A percentile compares a stretch with the other conserved stretches of the same genome.
phyloP scores from a whole-genome alignment of 2,113 vertebrate genomes.

The Chaetura pelagica region DNA sequence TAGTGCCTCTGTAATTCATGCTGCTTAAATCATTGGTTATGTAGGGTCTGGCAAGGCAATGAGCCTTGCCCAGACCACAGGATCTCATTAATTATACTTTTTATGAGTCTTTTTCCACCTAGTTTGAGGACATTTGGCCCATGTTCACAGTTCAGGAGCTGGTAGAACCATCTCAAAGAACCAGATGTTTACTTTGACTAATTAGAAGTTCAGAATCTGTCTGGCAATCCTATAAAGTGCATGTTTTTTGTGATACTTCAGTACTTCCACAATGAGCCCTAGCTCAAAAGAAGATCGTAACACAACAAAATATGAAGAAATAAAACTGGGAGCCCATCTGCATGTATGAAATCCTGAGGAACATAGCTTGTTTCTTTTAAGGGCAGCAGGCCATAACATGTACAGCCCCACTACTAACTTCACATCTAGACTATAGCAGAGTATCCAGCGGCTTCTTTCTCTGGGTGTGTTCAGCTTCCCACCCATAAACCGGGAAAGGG shows the following conservation, averaged over 20 bases:
- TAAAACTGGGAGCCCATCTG: neutral
- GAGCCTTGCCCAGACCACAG: neutral
- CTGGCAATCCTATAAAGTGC: neutral
- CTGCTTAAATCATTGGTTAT: neutral
- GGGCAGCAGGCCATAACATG: neutral
- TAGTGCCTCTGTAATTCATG: neutral
- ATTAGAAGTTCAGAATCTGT: neutral
- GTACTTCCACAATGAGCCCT: neutral
- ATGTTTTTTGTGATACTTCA: neutral
- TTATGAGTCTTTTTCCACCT: neutral
- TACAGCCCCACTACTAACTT: neutral
- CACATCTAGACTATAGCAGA: neutral
- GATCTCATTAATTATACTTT: neutral
- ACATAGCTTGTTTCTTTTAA: neutral
- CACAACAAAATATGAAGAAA: neutral
- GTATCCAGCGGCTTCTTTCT: neutral
- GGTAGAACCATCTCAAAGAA: neutral
- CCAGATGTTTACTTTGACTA: neutral
- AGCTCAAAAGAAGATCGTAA: neutral
- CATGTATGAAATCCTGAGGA: neutral
- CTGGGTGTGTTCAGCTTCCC: neutral
- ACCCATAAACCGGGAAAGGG: neutral
- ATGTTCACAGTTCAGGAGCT: neutral
- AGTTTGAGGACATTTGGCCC: neutral
- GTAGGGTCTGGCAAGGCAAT: neutral